phyloP scores from a whole-genome alignment of 2,113 vertebrate genomes.

The Eulacestoma nigropectus region DNA sequence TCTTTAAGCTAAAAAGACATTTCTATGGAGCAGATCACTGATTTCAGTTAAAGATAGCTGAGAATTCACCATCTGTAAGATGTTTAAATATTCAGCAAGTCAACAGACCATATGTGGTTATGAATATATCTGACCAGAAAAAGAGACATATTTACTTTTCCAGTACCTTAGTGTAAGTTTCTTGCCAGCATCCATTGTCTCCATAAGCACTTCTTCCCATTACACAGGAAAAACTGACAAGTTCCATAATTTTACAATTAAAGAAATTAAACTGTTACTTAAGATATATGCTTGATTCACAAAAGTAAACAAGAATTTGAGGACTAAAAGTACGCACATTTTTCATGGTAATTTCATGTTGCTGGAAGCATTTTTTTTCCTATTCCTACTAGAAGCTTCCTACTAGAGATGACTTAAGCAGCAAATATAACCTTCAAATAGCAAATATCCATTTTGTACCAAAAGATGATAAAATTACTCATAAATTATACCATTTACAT shows the following conservation, averaged over 20 bases:
- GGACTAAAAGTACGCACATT: background rate
- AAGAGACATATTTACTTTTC: background rate
- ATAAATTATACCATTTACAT: background rate
- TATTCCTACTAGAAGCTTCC: background rate
- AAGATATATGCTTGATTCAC: background rate
- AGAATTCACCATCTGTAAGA: background rate
- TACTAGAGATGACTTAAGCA: background rate
- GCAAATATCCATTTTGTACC: background rate
- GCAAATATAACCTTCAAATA: background rate
- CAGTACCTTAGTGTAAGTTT: background rate
- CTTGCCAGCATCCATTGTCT: fast-evolving
- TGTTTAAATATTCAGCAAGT: background rate
- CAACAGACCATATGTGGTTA: background rate
- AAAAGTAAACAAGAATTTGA: background rate
- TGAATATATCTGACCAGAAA: background rate
- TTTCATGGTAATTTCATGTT: background rate
- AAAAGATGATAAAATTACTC: background rate
- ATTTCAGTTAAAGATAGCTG: background rate
- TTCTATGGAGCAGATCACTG: background rate
- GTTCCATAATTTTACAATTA: background rate
- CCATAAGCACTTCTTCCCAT: background rate
- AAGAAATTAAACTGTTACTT: background rate
- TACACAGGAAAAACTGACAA: background rate
- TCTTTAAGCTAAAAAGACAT: background rate
- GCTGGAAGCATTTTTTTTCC: background rate